phyloP scores from a whole-genome alignment of 2,888 invertebrate genomes.

The Abrostola triplasia region DNA sequence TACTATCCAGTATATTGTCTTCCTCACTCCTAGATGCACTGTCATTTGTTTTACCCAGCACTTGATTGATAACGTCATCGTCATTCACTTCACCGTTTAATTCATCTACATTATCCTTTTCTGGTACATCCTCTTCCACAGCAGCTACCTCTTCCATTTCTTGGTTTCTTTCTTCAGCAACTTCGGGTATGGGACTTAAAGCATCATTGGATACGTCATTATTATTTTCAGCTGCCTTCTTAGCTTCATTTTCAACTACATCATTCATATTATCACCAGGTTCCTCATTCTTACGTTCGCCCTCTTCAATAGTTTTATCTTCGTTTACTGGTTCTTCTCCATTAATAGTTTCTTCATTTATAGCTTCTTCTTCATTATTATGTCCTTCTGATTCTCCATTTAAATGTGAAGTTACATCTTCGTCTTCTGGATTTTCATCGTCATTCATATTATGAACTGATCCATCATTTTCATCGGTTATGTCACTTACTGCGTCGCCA shows the following conservation, averaged over 20 bases:
- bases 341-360: slow-evolving; percentile 28
- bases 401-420: slow-evolving; percentile 21
- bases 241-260: not conserved
- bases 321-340: not conserved
- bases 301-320: slow-evolving; percentile 11
- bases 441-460: slow-evolving; percentile 27
- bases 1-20: slow-evolving; percentile 65
- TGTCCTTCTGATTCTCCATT: slow-evolving; percentile 31
- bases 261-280: not conserved
- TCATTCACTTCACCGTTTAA: slow-evolving; percentile 49
- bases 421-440: slow-evolving; percentile 16
- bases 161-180: slow-evolving; percentile 20
- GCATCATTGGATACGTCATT: slow-evolving; percentile 31
- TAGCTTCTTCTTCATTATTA: slow-evolving; percentile 8
- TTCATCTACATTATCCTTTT: slow-evolving; percentile 7
- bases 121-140: not conserved
- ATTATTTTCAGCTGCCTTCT: slow-evolving; percentile 35
- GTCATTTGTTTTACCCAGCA: slow-evolving; percentile 51
- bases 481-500: slow-evolving; percentile 12
- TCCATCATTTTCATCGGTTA: slow-evolving; percentile 30
- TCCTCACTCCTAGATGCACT: slow-evolving; percentile 56
- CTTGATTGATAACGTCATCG: slow-evolving; percentile 52
- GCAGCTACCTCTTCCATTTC: slow-evolving; percentile 25
- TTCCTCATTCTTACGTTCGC: slow-evolving; percentile 8
- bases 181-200: slow-evolving; percentile 26